Base-by-base conservation (phyloP, 2,113 vertebrate genomes). In the Sciurus niger region DNA sequence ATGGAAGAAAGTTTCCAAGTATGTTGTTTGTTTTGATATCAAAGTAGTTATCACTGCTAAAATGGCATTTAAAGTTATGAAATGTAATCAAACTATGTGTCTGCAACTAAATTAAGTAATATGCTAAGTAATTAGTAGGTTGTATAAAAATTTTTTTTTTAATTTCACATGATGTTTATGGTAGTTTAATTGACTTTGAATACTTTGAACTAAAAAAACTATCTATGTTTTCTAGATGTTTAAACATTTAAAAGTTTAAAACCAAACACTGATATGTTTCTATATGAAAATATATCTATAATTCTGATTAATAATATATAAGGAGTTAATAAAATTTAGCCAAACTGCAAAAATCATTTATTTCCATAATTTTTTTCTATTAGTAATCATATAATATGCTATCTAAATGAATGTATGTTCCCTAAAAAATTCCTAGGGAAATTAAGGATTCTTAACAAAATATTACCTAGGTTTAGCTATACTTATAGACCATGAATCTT, bases 191-290 rank as follows among this genome's bases (percentile, higher is more conserved):
- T 74, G 0, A 93, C 34, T 72, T 84, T 48, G 40, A 89, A 46
- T 60, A n/a, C 5, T 77, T 78, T 9, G 70, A 4, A 43, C 11
- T 76, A 76, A 82, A 37, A 88, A 65, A 46, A 32, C 16, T 88
- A 32, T 92, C 4, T 28, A 13, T 40, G 40, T 46, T 65, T 80
- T 74, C 76, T 87, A 65, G 7, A 67, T 53, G 8, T 55, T 32
- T 80, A 91, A 85, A 91, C 53, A 79, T 73, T 67, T 73, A 72
- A 87, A 95, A 79, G 20, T 84, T 77, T 84, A 77, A 51, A 78
- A 4, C 9, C 48, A 90, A 28, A 77, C 18, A 76, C 25, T 90
- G 67, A 55, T 58, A 37, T 46, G 5, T 77, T 53, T 34, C 8
- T 73, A 12, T 11, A 28, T 74, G 30, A 84, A 25, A 89, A 76